A percentile compares a stretch with the other conserved stretches of the same genome.
These are phyloP conservation scores for Bombus fervidus DNA, from an alignment of 1,140 invertebrate species.

Conservation along the genomic window DNA sequence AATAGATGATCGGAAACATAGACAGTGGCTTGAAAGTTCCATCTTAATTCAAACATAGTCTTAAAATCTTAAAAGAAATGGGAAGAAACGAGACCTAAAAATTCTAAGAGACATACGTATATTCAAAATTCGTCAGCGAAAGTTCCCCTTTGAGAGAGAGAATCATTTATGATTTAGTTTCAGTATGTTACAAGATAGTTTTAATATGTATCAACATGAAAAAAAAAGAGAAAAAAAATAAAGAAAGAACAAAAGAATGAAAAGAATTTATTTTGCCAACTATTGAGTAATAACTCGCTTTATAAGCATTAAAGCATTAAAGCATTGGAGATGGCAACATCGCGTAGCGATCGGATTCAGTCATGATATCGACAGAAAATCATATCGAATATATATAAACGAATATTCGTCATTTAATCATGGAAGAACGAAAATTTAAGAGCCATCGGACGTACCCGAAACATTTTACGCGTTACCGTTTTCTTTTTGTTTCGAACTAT, in stretches of 20 bases:
- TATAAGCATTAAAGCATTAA: background rate
- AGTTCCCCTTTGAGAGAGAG: no score
- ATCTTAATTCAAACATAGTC: no score
- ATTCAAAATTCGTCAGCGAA: no score
- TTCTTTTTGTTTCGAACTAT: background rate
- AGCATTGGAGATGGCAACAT: background rate
- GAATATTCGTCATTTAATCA: constrained; percentile 19
- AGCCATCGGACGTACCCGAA: background rate
- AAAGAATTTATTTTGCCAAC: background rate
- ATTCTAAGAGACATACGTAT: no score
- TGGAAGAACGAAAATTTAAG: background rate
- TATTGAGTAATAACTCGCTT: background rate
- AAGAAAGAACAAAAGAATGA: background rate
- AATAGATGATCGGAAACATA: no score
- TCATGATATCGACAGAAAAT: constrained; percentile 31
- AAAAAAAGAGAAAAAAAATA: background rate
- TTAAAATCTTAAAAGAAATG: no score
- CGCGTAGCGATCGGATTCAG: background rate
- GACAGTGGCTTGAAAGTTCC: no score
- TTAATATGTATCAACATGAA: no score
- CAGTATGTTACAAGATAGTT: background rate
- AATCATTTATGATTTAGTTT: no score
- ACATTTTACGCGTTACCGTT: background rate
- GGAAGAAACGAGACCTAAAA: no score
- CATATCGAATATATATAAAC: no score